Conservation (phyloP, 2,113 vertebrate species). For the Ascaphus truei region DNA sequence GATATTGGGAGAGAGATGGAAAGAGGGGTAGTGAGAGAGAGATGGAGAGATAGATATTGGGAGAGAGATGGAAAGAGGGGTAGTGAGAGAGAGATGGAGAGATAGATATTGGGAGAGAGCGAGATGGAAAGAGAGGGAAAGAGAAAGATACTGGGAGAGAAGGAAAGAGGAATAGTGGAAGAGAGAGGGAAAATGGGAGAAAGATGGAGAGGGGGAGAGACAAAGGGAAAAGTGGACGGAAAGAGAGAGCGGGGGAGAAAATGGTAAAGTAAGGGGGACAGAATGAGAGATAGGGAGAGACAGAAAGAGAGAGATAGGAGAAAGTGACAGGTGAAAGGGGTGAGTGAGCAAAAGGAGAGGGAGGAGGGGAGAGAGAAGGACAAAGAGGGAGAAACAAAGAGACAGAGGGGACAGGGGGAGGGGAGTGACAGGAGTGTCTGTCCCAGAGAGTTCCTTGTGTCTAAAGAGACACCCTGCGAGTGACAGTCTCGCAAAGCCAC, state of each 20-base stretch:
- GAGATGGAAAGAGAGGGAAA: too few species aligned
- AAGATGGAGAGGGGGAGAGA: neutral
- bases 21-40: too few species aligned
- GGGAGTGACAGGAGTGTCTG: neutral
- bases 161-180: neutral
- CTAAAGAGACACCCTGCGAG: neutral
- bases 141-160: too few species aligned
- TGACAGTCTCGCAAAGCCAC: slow-evolving; percentile 15
- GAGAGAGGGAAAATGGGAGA: slow-evolving; percentile 9
- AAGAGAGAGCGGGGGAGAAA: neutral
- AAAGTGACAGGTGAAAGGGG: too few species aligned
- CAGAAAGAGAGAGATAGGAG: neutral
- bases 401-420: neutral
- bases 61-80: too few species aligned
- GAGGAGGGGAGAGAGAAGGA: neutral
- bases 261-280: too few species aligned
- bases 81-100: too few species aligned
- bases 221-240: neutral
- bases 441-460: slow-evolving; percentile 16
- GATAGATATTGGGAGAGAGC: too few species aligned
- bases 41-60: too few species aligned
- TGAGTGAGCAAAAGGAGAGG: neutral
- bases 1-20: too few species aligned
- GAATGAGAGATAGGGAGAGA: neutral
- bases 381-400: neutral